phyloP scores from a whole-genome alignment of 2,797 vertebrate species.

The Rhadinocentrus ornatus region DNA sequence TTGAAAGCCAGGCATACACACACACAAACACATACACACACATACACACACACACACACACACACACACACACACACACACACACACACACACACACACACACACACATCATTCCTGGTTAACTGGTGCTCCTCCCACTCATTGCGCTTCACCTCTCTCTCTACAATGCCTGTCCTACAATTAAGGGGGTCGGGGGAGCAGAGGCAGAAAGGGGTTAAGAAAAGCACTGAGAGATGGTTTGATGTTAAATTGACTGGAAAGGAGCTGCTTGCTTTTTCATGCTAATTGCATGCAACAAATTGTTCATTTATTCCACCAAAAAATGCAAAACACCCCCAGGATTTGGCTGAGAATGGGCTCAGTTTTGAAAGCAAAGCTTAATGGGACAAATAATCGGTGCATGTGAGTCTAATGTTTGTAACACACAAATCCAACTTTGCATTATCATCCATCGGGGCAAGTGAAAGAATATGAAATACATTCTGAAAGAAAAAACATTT shows the following conservation, averaged over 20 bases:
- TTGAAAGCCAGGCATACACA: not conserved
- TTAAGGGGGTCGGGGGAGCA: conserved; percentile 46
- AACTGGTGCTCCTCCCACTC: conserved; percentile 67
- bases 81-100: conserved; percentile 44
- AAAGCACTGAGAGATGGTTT: conserved; percentile 60
- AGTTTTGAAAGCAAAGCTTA: conserved; percentile 7
- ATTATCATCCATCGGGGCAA: conserved; percentile 29
- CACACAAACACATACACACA: not conserved
- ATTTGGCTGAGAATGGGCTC: conserved; percentile 23
- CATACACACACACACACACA: conserved; percentile 31
- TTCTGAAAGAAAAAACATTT: conserved; percentile 40
- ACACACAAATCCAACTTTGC: conserved; percentile 18
- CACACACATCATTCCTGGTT: conserved; percentile 53
- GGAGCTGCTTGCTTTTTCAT: conserved; percentile 79
- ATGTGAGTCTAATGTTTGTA: conserved; percentile 3
- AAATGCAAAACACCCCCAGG: conserved; percentile 44
- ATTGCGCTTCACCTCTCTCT: conserved; percentile 64
- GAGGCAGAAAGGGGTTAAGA: conserved; percentile 56
- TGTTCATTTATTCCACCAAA: conserved; percentile 82
- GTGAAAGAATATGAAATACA: conserved; percentile 45
- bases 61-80: conserved; percentile 26
- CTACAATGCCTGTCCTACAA: conserved; percentile 74
- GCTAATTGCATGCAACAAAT: conserved; percentile 80
- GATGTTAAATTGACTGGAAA: conserved; percentile 85
- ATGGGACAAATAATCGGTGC: not conserved